phyloP scores from a whole-genome alignment of 2,797 vertebrate species.

The Rhyacichthys aspro region DNA sequence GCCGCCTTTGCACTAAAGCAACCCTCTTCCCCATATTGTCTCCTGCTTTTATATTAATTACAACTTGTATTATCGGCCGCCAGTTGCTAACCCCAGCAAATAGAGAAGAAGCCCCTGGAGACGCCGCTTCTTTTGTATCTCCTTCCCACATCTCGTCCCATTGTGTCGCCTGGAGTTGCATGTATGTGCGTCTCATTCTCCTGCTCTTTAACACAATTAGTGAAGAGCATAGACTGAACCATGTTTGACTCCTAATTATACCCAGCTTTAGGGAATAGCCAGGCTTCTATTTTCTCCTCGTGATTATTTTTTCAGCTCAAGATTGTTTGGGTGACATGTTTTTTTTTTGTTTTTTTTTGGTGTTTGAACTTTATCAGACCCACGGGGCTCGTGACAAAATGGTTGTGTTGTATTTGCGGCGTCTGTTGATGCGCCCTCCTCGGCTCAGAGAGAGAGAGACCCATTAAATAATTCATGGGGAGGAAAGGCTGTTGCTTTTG shows the following conservation, averaged over 20 bases:
- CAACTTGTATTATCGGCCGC: slow-evolving; percentile 97
- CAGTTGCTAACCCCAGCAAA: slow-evolving; percentile 94
- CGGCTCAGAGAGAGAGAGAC: slow-evolving; percentile 58
- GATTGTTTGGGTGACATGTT: slow-evolving; percentile 62
- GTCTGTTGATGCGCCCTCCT: slow-evolving; percentile 71
- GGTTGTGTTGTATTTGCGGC: slow-evolving; percentile 73
- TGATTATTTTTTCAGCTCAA: slow-evolving; percentile 32
- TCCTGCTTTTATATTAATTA: slow-evolving; percentile 99
- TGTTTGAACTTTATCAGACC: slow-evolving; percentile 86
- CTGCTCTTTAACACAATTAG: slow-evolving; percentile 96
- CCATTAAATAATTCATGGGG: slow-evolving; percentile 80
- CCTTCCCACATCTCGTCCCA: slow-evolving; percentile 90
- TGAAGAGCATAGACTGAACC: slow-evolving; percentile 86
- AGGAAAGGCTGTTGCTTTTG: slow-evolving; percentile 81
- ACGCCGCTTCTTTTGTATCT: slow-evolving; percentile 90
- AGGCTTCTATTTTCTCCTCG: slow-evolving; percentile 68
- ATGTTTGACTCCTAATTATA: slow-evolving; percentile 95
- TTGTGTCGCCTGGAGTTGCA: slow-evolving; percentile 74
- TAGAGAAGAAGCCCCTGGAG: slow-evolving; percentile 93
- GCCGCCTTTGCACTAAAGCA: slow-evolving; percentile 82
- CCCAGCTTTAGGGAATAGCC: slow-evolving; percentile 89
- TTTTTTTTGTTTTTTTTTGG: no score
- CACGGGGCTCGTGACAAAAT: slow-evolving; percentile 80
- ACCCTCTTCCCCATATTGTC: slow-evolving; percentile 87
- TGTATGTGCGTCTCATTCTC: slow-evolving; percentile 60